Percentiles rank a stretch among this genome's conserved stretches.
These are phyloP conservation scores for Argopecten irradians DNA, from an alignment of 1,140 invertebrate genomes.

Conservation along the genomic window DNA sequence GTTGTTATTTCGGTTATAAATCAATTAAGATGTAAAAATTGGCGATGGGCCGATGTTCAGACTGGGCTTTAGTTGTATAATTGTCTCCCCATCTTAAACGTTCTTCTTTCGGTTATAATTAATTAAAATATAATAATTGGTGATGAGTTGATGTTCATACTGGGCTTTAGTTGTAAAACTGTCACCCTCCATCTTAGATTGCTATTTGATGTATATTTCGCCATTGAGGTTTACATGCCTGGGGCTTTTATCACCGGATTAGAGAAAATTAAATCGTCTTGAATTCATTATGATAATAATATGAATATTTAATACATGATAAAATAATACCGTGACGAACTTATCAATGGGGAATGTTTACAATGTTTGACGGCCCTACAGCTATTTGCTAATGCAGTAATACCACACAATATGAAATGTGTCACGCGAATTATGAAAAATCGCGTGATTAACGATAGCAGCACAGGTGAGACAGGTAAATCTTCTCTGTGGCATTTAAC, in stretches of 20 bases:
- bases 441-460: not conserved
- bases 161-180: too few species aligned
- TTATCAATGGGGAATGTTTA: not conserved
- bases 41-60: too few species aligned
- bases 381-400: not conserved
- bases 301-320: not conserved
- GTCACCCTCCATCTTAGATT: too few species aligned
- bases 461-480: not conserved
- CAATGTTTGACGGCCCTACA: not conserved
- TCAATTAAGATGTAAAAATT: too few species aligned
- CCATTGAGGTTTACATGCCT: not conserved
- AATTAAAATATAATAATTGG: too few species aligned
- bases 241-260: not conserved
- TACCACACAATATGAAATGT: not conserved
- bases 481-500: not conserved
- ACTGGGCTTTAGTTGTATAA: too few species aligned
- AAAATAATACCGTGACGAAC: not conserved
- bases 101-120: too few species aligned
- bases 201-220: too few species aligned
- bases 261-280: not conserved
- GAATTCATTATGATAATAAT: not conserved
- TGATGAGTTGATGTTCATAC: too few species aligned
- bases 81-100: too few species aligned
- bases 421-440: too few species aligned
- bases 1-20: too few species aligned